Base-by-base conservation (phyloP, 2,888 invertebrate species). In the Disparrhopalites patrizii region DNA sequence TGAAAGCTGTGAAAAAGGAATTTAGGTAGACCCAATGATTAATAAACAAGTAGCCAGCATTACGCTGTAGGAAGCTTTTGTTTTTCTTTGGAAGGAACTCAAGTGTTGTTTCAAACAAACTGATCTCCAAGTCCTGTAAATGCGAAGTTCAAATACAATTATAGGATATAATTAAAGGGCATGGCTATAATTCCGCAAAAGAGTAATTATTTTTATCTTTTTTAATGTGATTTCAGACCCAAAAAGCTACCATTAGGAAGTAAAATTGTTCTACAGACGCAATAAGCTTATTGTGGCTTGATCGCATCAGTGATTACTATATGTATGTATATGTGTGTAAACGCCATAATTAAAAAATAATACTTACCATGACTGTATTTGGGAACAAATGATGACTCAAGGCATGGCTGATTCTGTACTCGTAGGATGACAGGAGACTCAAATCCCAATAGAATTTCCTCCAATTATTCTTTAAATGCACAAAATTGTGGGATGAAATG, bases 51-150 rank as follows among this genome's bases (percentile, higher is more conserved):
- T 83, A 79, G 23, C 85, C 81, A 0, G 82, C 78, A 70, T 84
- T 82, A 69, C 84, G 81, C 57, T 81, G 79, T 2, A 83, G 50
- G 1, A 80, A 69, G 23, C 82, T 81, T 77, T 86, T 86, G 15
- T 65, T 31, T 7, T 57, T 50, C 10, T 73, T 72, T 0, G 90
- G 88, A 58, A 87, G 78, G 81, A 85, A 90, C 54, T 84, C 82
- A 0, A 88, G 77, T 38, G 87, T 77, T 0, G 90, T 90, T 61
- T 75, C 74, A 30, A 75, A 66, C 30, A 65, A 60, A 5, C 64
- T 55, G 13, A 76, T 61, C 66, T 77, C 77, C 31, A 65, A 50
- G 62, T 77, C 77, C 58, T 71, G 56, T n/a, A 51, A 47, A 47
- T 43, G 20, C 23, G 4, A 5, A n/a, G 28, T 5, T 30, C 31